Evolutionary conservation across 2,797 vertebrate species (phyloP).

Genomic region (Craterocephalus amniculus): DNA sequence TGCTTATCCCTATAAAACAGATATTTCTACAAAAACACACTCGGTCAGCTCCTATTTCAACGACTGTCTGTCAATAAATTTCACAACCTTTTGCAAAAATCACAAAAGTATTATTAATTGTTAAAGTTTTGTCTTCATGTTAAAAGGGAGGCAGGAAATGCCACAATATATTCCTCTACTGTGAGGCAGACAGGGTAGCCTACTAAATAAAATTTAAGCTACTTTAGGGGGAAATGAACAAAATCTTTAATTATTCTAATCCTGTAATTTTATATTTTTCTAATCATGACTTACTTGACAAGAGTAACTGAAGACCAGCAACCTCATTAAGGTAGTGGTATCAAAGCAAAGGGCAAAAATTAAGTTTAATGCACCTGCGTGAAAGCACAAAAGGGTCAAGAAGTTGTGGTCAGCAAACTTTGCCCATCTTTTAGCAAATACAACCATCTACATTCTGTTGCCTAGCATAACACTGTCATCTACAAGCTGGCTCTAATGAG

Average conservation of each 20-base stretch:
- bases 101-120: neutral
- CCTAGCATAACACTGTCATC: neutral
- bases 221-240: neutral
- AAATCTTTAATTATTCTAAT: neutral
- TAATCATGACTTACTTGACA: neutral
- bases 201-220: neutral
- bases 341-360: neutral
- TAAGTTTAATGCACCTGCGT: neutral
- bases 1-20: neutral
- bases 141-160: no score
- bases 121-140: neutral
- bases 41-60: neutral
- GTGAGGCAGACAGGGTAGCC: neutral
- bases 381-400: neutral
- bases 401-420: neutral
- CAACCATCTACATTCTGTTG: neutral
- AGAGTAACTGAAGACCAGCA: neutral
- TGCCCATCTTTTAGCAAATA: neutral
- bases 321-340: neutral
- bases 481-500: neutral
- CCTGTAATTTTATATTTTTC: neutral
- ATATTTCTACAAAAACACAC: neutral
- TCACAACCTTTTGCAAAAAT: neutral
- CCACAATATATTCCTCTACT: neutral
- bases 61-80: neutral